Percentiles rank a stretch among this genome's conserved stretches.
phyloP scores from a whole-genome alignment of 2,113 vertebrate genomes.

The Opisthocomus hoazin region DNA sequence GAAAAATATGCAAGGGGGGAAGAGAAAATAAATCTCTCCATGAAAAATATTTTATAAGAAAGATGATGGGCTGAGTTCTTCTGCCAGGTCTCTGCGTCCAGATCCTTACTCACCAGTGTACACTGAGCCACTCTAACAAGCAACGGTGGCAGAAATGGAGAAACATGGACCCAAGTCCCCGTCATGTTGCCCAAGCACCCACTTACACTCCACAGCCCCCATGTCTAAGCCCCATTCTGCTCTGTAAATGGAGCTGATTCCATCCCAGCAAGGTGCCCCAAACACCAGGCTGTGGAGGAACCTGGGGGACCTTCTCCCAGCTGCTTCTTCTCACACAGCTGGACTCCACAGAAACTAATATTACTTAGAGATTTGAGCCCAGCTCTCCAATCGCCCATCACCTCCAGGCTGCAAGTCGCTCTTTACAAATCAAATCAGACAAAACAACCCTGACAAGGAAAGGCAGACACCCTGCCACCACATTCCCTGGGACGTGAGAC shows the following conservation, averaged over 20 bases:
- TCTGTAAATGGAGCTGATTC: rapidly evolving
- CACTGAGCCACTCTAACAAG: background rate
- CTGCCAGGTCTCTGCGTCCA: background rate
- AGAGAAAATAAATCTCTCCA: background rate
- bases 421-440: background rate
- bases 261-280: background rate
- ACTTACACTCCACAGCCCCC: rapidly evolving
- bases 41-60: background rate
- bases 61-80: background rate
- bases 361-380: background rate
- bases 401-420: background rate
- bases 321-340: background rate
- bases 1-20: background rate
- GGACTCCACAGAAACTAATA: rapidly evolving
- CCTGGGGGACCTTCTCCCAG: background rate
- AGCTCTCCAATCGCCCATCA: rapidly evolving
- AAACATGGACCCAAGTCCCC: background rate
- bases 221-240: background rate
- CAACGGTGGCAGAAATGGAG: background rate
- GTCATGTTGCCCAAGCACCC: rapidly evolving
- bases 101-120: rapidly evolving
- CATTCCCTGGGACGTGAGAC: rapidly evolving
- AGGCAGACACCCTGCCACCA: background rate
- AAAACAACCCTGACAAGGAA: background rate
- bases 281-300: background rate